Conservation (phyloP, 1,140 invertebrate genomes). For the Hestina assimilis region DNA sequence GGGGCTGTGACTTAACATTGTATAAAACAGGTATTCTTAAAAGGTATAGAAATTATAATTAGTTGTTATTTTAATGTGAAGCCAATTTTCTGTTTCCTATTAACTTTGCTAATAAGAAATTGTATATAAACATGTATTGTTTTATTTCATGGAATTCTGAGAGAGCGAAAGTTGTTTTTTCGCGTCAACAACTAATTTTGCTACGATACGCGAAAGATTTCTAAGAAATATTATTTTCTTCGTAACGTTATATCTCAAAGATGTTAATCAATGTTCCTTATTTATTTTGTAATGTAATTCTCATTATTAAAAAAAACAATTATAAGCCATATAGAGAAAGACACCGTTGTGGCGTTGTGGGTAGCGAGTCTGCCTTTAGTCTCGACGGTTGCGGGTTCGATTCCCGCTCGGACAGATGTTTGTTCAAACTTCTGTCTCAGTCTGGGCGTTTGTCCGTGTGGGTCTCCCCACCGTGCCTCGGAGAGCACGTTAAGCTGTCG, state of each 20-base stretch:
- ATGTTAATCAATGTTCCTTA: slow-evolving; percentile 21
- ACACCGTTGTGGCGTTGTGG: neutral
- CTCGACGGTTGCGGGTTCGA: too few species aligned
- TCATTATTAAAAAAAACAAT: slow-evolving; percentile 1
- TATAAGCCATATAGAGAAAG: neutral
- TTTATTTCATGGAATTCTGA: neutral
- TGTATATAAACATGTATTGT: neutral
- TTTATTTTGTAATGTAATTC: slow-evolving; percentile 22
- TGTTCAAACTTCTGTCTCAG: too few species aligned
- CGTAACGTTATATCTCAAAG: slow-evolving; percentile 21
- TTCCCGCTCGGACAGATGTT: too few species aligned
- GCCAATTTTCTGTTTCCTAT: neutral
- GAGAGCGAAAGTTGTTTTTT: slow-evolving; percentile 22
- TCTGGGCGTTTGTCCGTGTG: too few species aligned
- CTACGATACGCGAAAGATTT: slow-evolving; percentile 23
- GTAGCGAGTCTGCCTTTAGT: too few species aligned
- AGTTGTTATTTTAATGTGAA: too few species aligned
- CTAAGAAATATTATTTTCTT: slow-evolving; percentile 27
- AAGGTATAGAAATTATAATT: too few species aligned
- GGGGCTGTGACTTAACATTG: too few species aligned
- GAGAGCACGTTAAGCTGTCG: too few species aligned
- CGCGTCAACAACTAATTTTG: slow-evolving; percentile 22
- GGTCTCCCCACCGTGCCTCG: too few species aligned
- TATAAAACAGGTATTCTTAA: too few species aligned
- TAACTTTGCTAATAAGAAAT: neutral